phyloP scores from a whole-genome alignment of 2,113 vertebrate genomes.

The Pangasianodon gigas region DNA sequence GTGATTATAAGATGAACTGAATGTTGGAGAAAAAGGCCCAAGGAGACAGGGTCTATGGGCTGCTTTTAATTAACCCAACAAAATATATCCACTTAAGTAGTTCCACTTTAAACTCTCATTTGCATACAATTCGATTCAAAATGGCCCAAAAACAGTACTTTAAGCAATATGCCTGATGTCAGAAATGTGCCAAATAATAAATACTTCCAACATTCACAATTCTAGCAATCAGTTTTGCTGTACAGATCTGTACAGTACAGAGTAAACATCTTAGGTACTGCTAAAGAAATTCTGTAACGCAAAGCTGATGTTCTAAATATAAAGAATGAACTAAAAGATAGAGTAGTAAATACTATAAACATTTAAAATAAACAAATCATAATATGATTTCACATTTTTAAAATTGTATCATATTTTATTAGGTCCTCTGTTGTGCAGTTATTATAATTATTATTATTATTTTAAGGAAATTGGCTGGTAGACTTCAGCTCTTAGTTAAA shows the following conservation, averaged over 20 bases:
- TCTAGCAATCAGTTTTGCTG: not conserved
- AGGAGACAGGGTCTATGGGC: not conserved
- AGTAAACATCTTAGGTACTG: not conserved
- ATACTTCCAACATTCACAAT: not conserved
- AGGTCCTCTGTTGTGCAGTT: not conserved
- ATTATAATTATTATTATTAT: no score
- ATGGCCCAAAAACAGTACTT: not conserved
- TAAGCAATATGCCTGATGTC: not conserved
- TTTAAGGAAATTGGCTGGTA: not conserved
- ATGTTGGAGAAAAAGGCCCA: not conserved
- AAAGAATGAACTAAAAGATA: not conserved
- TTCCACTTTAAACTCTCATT: not conserved
- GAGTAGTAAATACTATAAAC: not conserved
- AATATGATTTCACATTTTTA: not conserved
- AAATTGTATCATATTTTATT: not conserved
- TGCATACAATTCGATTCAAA: not conserved
- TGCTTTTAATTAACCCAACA: not conserved
- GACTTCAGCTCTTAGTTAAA: not conserved
- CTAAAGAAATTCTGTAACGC: not conserved
- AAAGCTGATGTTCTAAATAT: not conserved
- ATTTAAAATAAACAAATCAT: not conserved
- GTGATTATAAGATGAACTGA: constrained; percentile 44
- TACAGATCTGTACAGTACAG: not conserved
- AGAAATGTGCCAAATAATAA: not conserved
- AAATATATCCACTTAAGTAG: not conserved